Evolutionary conservation across 35 echinoderm and acorn worm genomes (phyloP), one percentile per base, ranked within the genome.

Genomic region (Lytechinus pictus): DNA sequence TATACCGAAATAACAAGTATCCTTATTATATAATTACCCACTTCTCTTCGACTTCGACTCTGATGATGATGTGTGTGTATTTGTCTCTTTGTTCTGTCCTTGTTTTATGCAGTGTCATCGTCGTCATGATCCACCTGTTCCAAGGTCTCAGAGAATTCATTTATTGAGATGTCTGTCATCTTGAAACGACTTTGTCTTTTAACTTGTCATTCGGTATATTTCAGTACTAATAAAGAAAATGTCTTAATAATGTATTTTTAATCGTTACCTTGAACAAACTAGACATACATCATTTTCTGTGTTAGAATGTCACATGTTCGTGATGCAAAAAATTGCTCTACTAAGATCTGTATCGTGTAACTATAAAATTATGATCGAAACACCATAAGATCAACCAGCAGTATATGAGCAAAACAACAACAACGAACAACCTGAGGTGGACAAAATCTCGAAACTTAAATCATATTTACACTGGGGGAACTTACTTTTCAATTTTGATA

Each of bases 141-240:
- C 66, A n/a, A 79, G 5, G 66, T 24, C 8, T 79, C 66, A 79
- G 66, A 24, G 66, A 24, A 7, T 24, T 24, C 8, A 12, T 10
- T n/a, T 79, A 79, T 79, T 24, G 66, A 79, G 66, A 79, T 19
- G n/a, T 79, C 66, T 79, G 66, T 79, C 66, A 79, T 79, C 66
- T n/a, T 79, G 21, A 24, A 79, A 79, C 66, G 19, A n/a, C 3
- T 79, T 79, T 6, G 16, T 79, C 19, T 79, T 79, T 4, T 24
- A n/a, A 79, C 66, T 79, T 79, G 66, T 79, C 66, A 79, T 79
- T 79, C 33, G 33, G 33, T 44, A 44, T 44, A 44, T 44, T 44
- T 44, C 33, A 44, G 33, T 44, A 44, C 33, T 44, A 4, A 79
- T 19, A 79, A 79, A 79, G 66, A 79, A 79, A n/a, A 24, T 6